Percentiles rank a stretch among this genome's conserved stretches.
Conservation (phyloP, 1,140 invertebrate species). For the Bombus vancouverensis region DNA sequence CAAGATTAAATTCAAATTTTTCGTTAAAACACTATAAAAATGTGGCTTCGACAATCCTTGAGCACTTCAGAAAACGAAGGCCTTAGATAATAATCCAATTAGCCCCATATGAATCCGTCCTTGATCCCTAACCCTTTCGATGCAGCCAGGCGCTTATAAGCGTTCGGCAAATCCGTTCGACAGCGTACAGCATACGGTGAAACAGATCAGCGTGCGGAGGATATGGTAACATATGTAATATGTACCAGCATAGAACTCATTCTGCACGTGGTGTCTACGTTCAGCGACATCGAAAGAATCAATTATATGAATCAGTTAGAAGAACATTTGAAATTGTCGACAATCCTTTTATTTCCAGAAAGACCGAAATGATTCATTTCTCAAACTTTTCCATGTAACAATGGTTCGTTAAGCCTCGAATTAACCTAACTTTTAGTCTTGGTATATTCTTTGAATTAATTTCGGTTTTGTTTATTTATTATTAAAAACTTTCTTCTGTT, state of each 20-base stretch:
- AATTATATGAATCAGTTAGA: neutral
- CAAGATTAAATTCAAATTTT: neutral
- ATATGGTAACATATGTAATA: neutral
- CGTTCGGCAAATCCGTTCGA: conserved; percentile 39
- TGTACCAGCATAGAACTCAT: neutral
- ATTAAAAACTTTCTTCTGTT: neutral
- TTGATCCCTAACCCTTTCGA: conserved; percentile 47
- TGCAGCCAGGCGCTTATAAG: conserved; percentile 26
- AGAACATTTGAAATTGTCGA: neutral
- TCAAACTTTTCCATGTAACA: neutral
- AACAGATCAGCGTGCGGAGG: neutral
- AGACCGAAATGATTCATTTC: neutral
- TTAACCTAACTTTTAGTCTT: neutral
- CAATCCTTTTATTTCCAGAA: neutral
- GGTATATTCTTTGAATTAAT: no score
- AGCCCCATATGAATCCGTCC: conserved; percentile 46
- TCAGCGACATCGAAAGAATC: neutral
- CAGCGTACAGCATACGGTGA: neutral
- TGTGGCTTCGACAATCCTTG: neutral
- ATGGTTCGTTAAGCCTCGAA: neutral
- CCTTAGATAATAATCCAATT: conserved; percentile 47
- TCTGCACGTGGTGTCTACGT: neutral
- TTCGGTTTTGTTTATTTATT: neutral
- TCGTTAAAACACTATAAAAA: neutral
- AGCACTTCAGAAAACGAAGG: conserved; percentile 27